Conservation (phyloP, 2,888 invertebrate species). For the Thumatha senex region DNA sequence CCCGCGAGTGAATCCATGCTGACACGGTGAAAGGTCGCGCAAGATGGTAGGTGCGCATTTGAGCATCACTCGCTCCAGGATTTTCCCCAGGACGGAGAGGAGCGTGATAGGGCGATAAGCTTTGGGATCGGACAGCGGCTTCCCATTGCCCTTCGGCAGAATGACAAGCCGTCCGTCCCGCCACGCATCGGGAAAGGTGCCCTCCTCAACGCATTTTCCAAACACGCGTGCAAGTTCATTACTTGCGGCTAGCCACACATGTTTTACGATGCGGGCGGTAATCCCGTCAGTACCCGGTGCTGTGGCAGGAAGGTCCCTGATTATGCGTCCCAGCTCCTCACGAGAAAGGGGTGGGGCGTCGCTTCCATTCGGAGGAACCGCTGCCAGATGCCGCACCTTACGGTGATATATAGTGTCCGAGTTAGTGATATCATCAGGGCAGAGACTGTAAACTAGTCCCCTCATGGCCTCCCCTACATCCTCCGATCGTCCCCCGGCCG, state of each 20-base stretch:
- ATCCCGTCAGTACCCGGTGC: slow-evolving; percentile 41
- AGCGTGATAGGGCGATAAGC: slow-evolving; percentile 44
- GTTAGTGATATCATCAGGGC: slow-evolving; percentile 29
- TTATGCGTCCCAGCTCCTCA: slow-evolving; percentile 14
- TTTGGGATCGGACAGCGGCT: slow-evolving; percentile 13
- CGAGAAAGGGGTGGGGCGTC: slow-evolving; percentile 7
- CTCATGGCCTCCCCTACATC: slow-evolving; percentile 18
- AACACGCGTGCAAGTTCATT: slow-evolving; percentile 15
- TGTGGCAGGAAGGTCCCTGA: slow-evolving; percentile 31
- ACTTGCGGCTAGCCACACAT: slow-evolving; percentile 19
- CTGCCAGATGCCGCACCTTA: slow-evolving; percentile 21
- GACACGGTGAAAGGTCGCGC: slow-evolving; percentile 14
- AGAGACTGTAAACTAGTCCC: slow-evolving; percentile 24
- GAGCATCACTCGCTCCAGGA: slow-evolving; percentile 30
- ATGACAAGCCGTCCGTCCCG: slow-evolving; percentile 18
- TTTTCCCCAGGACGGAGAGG: slow-evolving; percentile 38
- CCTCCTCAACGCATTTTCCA: slow-evolving; percentile 23
- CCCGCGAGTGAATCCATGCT: slow-evolving; percentile 43
- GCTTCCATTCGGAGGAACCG: slow-evolving; percentile 20
- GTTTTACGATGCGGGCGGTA: slow-evolving; percentile 20
- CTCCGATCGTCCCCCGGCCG: slow-evolving; percentile 8
- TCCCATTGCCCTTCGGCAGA: background rate
- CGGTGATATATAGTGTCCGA: slow-evolving; percentile 27
- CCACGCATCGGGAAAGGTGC: slow-evolving; percentile 34
- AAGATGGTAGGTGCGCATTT: slow-evolving; percentile 15